phyloP scores from a whole-genome alignment of 2,888 invertebrate genomes.

The Cerastis rubricosa region DNA sequence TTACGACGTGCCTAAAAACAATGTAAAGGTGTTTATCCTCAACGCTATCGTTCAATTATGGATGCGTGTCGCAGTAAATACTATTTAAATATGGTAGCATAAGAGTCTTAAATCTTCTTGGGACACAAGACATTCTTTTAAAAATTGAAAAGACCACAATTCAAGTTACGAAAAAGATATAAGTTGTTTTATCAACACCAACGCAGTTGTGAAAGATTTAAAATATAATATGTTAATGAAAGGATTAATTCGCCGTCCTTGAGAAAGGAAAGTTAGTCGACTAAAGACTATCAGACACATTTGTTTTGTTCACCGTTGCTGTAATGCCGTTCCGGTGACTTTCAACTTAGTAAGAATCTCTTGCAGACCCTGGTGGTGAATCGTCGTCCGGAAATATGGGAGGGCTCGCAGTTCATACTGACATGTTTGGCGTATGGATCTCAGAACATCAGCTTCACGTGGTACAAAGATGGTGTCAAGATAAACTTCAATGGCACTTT shows the following conservation, averaged over 20 bases:
- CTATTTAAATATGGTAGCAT: too few relatives aligned
- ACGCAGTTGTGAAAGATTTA: too few relatives aligned
- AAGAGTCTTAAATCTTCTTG: too few relatives aligned
- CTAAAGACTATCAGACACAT: neutral
- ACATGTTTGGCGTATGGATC: slow-evolving; percentile 95
- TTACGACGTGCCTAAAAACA: neutral
- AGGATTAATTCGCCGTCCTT: neutral
- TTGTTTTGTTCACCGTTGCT: neutral
- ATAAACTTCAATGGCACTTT: slow-evolving; percentile 94
- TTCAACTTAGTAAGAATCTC: slow-evolving; percentile 1
- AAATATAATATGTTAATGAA: too few relatives aligned
- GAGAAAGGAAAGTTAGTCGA: neutral
- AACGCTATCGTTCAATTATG: too few relatives aligned
- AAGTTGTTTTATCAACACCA: too few relatives aligned
- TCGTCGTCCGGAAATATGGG: slow-evolving; percentile 91
- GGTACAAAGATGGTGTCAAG: slow-evolving; percentile 95
- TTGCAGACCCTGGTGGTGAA: slow-evolving; percentile 83
- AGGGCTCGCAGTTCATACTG: slow-evolving; percentile 94
- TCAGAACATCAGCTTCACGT: slow-evolving; percentile 93
- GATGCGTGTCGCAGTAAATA: too few relatives aligned
- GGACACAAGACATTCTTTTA: too few relatives aligned
- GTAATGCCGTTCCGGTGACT: neutral
- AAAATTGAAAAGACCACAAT: too few relatives aligned
- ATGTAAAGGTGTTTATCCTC: too few relatives aligned
- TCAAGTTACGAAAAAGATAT: too few relatives aligned